These are phyloP conservation scores for Vidua chalybeata DNA, from an alignment of 2,113 vertebrate species.

Conservation along the genomic window DNA sequence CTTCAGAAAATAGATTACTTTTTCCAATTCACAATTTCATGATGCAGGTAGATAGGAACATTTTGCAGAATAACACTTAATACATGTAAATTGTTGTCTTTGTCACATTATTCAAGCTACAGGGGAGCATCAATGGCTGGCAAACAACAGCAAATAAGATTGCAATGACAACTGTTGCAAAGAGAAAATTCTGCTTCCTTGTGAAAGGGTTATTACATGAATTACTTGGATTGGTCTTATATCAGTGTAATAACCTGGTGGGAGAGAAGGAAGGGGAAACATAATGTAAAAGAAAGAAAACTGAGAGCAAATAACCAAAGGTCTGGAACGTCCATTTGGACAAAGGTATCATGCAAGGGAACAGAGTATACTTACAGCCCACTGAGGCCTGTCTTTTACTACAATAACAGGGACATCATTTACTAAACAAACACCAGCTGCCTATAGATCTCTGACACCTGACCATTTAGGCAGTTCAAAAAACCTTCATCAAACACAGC, in stretches of 20 bases:
- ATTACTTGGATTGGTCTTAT: constrained; percentile 13
- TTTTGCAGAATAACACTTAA: background rate
- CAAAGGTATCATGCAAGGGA: background rate
- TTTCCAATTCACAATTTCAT: background rate
- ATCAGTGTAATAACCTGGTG: constrained; percentile 17
- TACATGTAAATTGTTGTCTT: background rate
- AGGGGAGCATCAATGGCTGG: rapidly evolving
- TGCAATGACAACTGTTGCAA: background rate
- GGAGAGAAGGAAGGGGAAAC: background rate
- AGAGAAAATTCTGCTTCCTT: background rate
- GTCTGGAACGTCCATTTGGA: background rate
- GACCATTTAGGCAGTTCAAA: constrained; percentile 12
- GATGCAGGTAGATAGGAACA: background rate
- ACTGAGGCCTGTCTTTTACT: constrained; percentile 31
- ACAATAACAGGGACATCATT: constrained; percentile 41
- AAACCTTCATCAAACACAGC: constrained; percentile 42
- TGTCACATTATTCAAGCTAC: background rate
- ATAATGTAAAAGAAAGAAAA: constrained; percentile 38
- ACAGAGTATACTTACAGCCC: constrained; percentile 1
- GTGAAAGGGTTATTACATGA: background rate
- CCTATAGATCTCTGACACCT: constrained; percentile 24
- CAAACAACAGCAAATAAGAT: background rate
- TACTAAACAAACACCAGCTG: constrained; percentile 62
- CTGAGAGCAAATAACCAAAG: background rate
- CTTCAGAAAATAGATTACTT: background rate